These are phyloP conservation scores for Neotoxoptera formosana DNA, from an alignment of 1,140 invertebrate genomes.

Conservation along the genomic window DNA sequence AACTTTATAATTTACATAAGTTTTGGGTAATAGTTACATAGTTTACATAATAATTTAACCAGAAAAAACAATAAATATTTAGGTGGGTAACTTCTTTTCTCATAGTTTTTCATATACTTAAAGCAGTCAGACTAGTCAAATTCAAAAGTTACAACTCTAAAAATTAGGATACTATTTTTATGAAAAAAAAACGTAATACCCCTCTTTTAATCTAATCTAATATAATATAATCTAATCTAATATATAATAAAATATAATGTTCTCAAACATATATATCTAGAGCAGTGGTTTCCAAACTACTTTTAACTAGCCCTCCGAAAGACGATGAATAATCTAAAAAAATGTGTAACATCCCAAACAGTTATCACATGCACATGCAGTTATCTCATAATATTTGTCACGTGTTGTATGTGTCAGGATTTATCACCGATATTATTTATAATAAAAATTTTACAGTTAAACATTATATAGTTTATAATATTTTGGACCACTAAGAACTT, in stretches of 20 bases:
- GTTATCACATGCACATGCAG: too few species aligned
- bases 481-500: not conserved
- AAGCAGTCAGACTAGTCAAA: not conserved
- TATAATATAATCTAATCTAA: not conserved
- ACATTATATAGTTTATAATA: not conserved
- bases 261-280: not conserved
- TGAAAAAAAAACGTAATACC: not conserved
- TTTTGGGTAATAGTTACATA: too few species aligned
- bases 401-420: not conserved
- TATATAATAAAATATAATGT: not conserved
- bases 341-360: not conserved
- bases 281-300: not conserved
- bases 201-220: not conserved
- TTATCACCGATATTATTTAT: too few species aligned
- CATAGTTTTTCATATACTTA: not conserved
- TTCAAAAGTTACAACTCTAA: not conserved
- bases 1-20: too few species aligned
- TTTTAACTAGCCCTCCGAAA: not conserved
- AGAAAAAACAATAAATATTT: too few species aligned
- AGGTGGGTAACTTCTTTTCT: not conserved
- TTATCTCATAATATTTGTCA: not conserved
- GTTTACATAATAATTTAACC: too few species aligned
- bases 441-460: too few species aligned
- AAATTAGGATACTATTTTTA: not conserved
- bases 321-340: constrained; percentile 2